phyloP scores from a whole-genome alignment of 1,140 invertebrate species.

The Thaumetopoea pityocampa region DNA sequence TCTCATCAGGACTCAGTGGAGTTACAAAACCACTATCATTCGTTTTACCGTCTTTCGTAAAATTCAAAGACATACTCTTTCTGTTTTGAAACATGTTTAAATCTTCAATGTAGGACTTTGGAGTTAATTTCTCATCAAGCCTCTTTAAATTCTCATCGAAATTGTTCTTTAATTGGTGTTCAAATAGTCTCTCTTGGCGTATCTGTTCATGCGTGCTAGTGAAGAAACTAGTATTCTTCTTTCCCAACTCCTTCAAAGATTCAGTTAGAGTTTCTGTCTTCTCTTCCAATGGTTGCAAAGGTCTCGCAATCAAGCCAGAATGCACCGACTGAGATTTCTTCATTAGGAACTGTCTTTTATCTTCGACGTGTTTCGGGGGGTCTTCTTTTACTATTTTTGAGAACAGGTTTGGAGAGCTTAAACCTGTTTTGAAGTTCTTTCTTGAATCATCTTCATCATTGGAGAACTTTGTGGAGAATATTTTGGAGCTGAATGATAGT shows the following conservation, averaged over 20 bases:
- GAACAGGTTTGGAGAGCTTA: conserved; percentile 67
- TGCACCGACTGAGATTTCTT: conserved; percentile 72
- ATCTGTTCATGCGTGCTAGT: conserved; percentile 81
- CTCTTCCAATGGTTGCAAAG: conserved; percentile 56
- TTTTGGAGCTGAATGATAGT: conserved; percentile 60
- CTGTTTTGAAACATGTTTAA: conserved; percentile 44
- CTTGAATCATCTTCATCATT: conserved; percentile 40
- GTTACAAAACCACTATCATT: conserved; percentile 58
- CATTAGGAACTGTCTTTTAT: conserved; percentile 61
- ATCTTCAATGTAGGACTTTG: conserved; percentile 51
- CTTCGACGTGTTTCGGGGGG: conserved; percentile 26
- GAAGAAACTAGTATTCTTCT: conserved; percentile 75
- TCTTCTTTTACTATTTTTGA: conserved; percentile 55
- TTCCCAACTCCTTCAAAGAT: conserved; percentile 56
- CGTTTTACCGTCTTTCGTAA: conserved; percentile 36
- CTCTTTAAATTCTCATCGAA: conserved; percentile 69
- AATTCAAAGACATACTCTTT: conserved; percentile 57
- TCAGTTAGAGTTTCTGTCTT: conserved; percentile 54
- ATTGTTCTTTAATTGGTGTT: conserved; percentile 65
- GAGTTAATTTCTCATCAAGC: conserved; percentile 46
- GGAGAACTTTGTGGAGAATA: conserved; percentile 57
- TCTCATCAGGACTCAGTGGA: conserved; percentile 43
- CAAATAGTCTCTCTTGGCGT: conserved; percentile 73
- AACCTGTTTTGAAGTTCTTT: conserved; percentile 57
- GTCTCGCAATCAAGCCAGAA: conserved; percentile 54